These are phyloP conservation scores for Parnassius apollo DNA, from an alignment of 2,888 invertebrate genomes.

Conservation along the genomic window DNA sequence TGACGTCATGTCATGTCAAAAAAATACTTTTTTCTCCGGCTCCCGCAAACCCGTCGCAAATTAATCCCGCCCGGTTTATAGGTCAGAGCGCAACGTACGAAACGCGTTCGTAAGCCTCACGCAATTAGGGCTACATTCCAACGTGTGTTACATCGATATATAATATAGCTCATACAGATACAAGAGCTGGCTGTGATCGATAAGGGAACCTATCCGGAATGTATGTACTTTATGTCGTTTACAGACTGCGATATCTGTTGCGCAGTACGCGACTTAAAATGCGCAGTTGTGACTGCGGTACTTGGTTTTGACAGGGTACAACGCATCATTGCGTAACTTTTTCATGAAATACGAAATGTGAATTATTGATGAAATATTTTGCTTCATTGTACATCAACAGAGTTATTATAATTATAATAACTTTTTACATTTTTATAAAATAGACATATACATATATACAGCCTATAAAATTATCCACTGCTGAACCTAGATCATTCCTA, in stretches of 20 bases:
- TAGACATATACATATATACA: no score
- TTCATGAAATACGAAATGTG: neutral
- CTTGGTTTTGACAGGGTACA: constrained; percentile 2
- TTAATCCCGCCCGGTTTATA: constrained; percentile 63
- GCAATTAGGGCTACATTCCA: constrained; percentile 48
- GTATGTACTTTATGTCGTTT: constrained; percentile 19
- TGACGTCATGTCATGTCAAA: constrained; percentile 39
- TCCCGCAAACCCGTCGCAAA: constrained; percentile 56
- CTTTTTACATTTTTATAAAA: no score
- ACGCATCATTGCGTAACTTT: neutral
- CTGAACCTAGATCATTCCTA: no score
- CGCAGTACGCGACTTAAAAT: constrained; percentile 3
- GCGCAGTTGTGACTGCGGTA: neutral
- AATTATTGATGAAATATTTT: no score
- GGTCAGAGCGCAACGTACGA: constrained; percentile 51
- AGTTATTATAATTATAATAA: no score
- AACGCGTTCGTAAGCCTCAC: constrained; percentile 44
- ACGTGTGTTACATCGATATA: constrained; percentile 34
- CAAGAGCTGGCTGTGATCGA: constrained; percentile 45
- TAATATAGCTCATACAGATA: constrained; percentile 34
- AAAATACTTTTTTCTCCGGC: constrained; percentile 43
- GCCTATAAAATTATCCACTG: no score
- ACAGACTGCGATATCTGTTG: constrained; percentile 22
- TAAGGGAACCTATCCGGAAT: constrained; percentile 33
- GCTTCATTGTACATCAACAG: no score